phyloP scores from a whole-genome alignment of 1,140 invertebrate species.

The Drosophila sechellia region DNA sequence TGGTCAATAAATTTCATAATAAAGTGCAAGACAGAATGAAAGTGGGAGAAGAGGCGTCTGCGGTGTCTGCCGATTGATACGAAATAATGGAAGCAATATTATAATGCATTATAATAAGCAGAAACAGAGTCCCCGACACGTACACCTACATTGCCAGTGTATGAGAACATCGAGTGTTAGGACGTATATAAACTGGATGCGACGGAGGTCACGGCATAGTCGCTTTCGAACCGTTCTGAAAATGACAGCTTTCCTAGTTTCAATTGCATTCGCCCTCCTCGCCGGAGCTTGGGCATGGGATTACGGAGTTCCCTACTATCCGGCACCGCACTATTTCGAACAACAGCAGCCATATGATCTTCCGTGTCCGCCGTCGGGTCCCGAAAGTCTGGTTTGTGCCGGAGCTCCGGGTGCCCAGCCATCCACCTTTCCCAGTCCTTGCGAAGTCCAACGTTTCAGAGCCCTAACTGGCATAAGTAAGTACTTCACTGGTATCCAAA shows the following conservation, averaged over 20 bases:
- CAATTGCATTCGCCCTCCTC: conserved; percentile 22
- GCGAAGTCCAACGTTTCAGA: conserved; percentile 42
- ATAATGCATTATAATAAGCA: conserved; percentile 3
- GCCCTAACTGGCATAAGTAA: conserved; percentile 36
- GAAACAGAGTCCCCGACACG: conserved; percentile 53
- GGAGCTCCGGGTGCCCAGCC: conserved; percentile 5
- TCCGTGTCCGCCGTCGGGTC: conserved; percentile 20
- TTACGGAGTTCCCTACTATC: conserved; percentile 18
- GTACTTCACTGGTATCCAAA: neutral
- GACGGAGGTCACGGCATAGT: conserved; percentile 50
- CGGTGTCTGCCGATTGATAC: conserved; percentile 13
- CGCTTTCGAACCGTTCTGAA: conserved; percentile 28
- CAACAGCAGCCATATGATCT: conserved; percentile 6
- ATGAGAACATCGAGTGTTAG: conserved; percentile 41
- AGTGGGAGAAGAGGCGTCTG: conserved; percentile 47
- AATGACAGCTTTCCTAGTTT: conserved; percentile 35
- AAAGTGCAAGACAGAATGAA: conserved; percentile 23
- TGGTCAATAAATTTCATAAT: conserved; percentile 44
- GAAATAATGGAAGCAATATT: conserved; percentile 17
- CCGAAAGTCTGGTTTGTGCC: conserved; percentile 41
- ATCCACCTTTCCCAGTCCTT: conserved; percentile 53
- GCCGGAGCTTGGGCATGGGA: conserved; percentile 22
- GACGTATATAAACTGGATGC: conserved; percentile 63
- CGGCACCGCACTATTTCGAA: conserved; percentile 19
- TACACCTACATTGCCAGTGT: conserved; percentile 60